phyloP scores from a whole-genome alignment of 2,888 invertebrate species.

The Trichogramma dendrolimi region DNA sequence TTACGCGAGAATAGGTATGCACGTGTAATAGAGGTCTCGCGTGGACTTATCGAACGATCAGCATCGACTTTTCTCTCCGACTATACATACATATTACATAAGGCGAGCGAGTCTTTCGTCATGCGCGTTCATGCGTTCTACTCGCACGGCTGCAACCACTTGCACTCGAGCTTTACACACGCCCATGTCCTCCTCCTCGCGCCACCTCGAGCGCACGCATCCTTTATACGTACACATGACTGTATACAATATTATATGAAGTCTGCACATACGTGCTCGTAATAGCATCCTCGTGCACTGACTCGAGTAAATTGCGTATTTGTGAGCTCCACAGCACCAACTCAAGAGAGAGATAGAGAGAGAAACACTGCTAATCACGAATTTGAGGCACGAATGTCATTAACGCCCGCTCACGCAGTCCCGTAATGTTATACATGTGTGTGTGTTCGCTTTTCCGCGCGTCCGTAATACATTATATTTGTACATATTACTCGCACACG shows the following conservation, averaged over 20 bases:
- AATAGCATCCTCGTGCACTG: slow-evolving; percentile 1
- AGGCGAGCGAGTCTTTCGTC: too few species aligned
- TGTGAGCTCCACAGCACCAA: slow-evolving; percentile 8
- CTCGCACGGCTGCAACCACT: too few species aligned
- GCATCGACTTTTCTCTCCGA: slow-evolving; percentile 1
- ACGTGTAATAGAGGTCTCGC: background rate
- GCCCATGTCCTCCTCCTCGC: background rate
- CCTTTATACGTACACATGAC: too few species aligned
- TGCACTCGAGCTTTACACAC: slow-evolving; percentile 7
- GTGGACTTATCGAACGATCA: slow-evolving; percentile 23
- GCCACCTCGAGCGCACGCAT: background rate
- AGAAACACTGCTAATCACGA: slow-evolving; percentile 33
- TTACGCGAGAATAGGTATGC: too few species aligned
- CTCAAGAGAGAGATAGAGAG: background rate
- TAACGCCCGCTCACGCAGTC: slow-evolving; percentile 30
- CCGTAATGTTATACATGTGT: too few species aligned
- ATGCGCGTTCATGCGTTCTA: too few species aligned
- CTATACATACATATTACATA: too few species aligned
- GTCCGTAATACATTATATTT: too few species aligned
- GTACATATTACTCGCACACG: too few species aligned
- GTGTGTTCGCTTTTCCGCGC: too few species aligned
- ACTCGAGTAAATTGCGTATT: slow-evolving; percentile 25
- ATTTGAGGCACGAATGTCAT: slow-evolving; percentile 42
- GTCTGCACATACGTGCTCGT: too few species aligned
- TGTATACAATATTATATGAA: too few species aligned